A percentile compares a stretch with the other conserved stretches of the same genome.
Evolutionary conservation across 2,797 vertebrate genomes (phyloP).

Genomic region (Megalops cyprinoides): DNA sequence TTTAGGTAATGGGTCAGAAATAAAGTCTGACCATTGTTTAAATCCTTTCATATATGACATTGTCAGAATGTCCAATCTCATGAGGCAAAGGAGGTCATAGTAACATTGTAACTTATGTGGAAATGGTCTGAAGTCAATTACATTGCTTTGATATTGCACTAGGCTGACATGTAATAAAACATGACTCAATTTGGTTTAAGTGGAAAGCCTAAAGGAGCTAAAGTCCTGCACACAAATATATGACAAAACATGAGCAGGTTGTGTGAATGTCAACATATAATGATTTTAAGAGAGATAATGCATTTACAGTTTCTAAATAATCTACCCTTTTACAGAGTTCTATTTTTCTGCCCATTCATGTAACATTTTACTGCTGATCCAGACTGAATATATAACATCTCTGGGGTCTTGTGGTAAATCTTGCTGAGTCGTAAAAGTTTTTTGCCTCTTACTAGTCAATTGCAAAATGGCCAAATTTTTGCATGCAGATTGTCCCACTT

Average conservation of each 20-base stretch:
- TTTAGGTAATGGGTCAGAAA: neutral
- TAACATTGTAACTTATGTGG: neutral
- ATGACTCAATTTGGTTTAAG: neutral
- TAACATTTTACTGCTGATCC: slow-evolving; percentile 51
- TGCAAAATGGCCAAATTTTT: slow-evolving; percentile 65
- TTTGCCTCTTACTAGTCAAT: slow-evolving; percentile 61
- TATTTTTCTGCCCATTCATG: neutral
- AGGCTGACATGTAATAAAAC: neutral
- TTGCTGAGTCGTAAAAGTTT: slow-evolving; percentile 57
- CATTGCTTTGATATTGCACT: neutral
- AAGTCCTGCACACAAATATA: neutral
- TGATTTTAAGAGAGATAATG: neutral
- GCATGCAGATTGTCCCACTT: slow-evolving; percentile 56
- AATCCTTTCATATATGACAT: neutral
- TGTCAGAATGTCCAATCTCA: neutral
- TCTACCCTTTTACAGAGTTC: neutral
- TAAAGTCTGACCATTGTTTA: neutral
- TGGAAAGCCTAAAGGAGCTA: too few relatives aligned
- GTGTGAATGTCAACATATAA: neutral
- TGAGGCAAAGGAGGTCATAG: neutral
- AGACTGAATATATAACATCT: slow-evolving; percentile 51
- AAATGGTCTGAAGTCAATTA: too few relatives aligned
- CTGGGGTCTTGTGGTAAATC: slow-evolving; percentile 53
- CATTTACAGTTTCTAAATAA: slow-evolving; percentile 3
- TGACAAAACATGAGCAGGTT: neutral